A percentile compares a stretch with the other conserved stretches of the same genome.
phyloP scores from a whole-genome alignment of 1,140 invertebrate genomes.

The Procambarus virginalis region DNA sequence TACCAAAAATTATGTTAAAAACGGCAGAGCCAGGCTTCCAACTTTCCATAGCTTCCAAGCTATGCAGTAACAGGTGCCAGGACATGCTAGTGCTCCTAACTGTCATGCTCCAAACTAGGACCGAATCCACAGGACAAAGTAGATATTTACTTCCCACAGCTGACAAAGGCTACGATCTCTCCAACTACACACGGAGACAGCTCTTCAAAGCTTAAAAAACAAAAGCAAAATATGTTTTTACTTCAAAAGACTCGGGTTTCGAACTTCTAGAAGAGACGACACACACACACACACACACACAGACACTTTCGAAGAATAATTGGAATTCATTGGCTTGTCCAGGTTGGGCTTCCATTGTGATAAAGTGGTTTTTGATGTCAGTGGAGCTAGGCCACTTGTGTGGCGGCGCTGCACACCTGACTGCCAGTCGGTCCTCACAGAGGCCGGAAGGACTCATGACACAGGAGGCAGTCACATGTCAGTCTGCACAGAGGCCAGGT shows the following conservation, averaged over 20 bases:
- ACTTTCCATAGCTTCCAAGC: neutral
- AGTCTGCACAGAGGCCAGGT: no score
- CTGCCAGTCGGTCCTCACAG: neutral
- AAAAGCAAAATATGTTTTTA: neutral
- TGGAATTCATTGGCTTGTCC: neutral
- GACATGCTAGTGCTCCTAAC: no score
- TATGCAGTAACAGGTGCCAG: no score
- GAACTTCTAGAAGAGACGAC: neutral
- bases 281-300: neutral
- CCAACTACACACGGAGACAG: neutral
- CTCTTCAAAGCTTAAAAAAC: neutral
- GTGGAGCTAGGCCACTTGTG: neutral
- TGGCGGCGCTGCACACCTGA: no score
- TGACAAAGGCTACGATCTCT: neutral
- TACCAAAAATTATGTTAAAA: no score
- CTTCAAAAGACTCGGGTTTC: neutral
- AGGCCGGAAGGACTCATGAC: neutral
- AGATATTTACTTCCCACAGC: neutral
- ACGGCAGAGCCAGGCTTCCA: neutral
- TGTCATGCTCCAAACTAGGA: no score
- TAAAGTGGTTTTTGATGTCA: neutral
- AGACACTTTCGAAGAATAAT: neutral
- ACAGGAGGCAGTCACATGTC: no score
- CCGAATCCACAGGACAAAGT: no score
- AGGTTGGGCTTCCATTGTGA: neutral